Evolutionary conservation across 2,888 invertebrate species (phyloP).

Genomic region (Cerastoderma edule): DNA sequence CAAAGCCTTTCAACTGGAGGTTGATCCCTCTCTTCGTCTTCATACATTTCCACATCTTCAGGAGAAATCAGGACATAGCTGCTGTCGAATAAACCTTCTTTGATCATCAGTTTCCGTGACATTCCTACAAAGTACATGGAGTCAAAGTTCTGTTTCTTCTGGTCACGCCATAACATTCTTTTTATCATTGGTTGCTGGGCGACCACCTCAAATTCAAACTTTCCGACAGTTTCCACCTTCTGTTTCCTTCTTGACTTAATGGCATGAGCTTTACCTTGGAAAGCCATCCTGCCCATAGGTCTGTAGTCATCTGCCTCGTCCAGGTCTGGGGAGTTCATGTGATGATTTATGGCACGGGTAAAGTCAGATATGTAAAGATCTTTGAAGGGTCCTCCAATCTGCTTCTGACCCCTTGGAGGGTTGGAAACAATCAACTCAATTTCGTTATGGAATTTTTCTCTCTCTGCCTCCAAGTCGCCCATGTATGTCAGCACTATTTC

Average conservation of each 20-base stretch:
- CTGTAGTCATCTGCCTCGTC: conserved; percentile 42
- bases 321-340: conserved; percentile 42
- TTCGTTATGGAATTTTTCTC: conserved; percentile 43
- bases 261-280: conserved; percentile 49
- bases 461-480: conserved; percentile 55
- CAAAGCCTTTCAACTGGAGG: conserved; percentile 55
- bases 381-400: conserved; percentile 52
- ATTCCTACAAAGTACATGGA: conserved; percentile 75
- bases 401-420: conserved; percentile 38
- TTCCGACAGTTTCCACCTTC: conserved; percentile 35
- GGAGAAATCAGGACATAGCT: conserved; percentile 72
- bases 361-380: conserved; percentile 72
- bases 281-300: conserved; percentile 9
- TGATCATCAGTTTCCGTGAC: conserved; percentile 72
- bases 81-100: conserved; percentile 75
- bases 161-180: conserved; percentile 67
- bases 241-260: conserved; percentile 35
- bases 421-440: conserved; percentile 39
- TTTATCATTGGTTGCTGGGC: conserved; percentile 72
- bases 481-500: conserved; percentile 73
- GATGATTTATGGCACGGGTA: conserved; percentile 62
- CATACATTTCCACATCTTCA: conserved; percentile 31
- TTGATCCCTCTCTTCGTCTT: conserved; percentile 33
- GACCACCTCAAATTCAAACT: conserved; percentile 66
- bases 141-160: conserved; percentile 70